Base-by-base conservation (phyloP, 2,113 vertebrate genomes). In the Ia io region DNA sequence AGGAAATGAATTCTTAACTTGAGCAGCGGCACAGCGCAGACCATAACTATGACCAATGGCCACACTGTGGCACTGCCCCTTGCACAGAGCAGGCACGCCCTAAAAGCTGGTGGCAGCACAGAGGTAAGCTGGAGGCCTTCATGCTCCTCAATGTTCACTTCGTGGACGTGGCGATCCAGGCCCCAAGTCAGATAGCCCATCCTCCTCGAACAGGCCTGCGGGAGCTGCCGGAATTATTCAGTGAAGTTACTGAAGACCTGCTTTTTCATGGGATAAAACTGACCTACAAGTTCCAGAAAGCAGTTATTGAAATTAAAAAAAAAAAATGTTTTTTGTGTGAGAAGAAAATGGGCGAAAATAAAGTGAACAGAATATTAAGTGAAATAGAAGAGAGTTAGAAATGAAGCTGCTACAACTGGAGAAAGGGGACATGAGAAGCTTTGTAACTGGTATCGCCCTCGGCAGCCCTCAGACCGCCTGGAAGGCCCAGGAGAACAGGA, bases 41-140 rank as follows among this genome's bases (percentile, higher is more conserved):
- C 10, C 47, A 6, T 32, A 76, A 11, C 42, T 47, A 6, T 0
- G 61, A 35, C 35, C 30, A 30, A 9, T 3, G 37, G 11, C 53
- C 13, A 5, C 2, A 17, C 0, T 18, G 5, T 1, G 16, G 44
- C 11, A n/a, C 0, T 0, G 25, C 20, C 69, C 65, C 40, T 32
- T 3, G 2, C 14, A 40, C 0, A 23, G 11, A 53, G 63, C 2
- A n/a, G 65, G 53, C 1, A 5, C 20, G 18, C 30, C 44, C 11
- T 2, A 9, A n/a, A 61, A 25, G 71, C 25, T 44, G 25, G 44
- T 6, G 77, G 37, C 11, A 49, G 3, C 20, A 40, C 0, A 7
- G 13, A 44, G 32, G 49, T 4, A 44, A 49, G 65, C 0, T 14
- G n/a, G 30, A 40, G 65, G n/a, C 30, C 30, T 40, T 37, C 3